Percentiles rank a stretch among this genome's conserved stretches.
Conservation (phyloP, 1,140 invertebrate genomes). For the Aculops lycopersici region DNA sequence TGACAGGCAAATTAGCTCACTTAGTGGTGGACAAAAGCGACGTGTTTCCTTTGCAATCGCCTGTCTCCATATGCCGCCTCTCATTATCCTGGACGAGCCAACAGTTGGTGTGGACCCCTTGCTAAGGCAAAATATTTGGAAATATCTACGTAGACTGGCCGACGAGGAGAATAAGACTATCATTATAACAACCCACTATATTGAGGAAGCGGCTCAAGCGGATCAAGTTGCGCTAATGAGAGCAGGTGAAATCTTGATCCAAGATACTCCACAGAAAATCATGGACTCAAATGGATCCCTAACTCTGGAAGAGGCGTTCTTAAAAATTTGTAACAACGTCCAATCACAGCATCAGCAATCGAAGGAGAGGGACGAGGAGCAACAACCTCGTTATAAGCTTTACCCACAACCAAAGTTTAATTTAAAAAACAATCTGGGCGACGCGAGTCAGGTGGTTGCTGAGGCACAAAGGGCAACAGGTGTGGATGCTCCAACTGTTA, state of each 20-base stretch:
- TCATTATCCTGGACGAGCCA: constrained; percentile 17
- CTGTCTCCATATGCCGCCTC: constrained; percentile 30
- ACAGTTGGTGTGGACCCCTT: constrained; percentile 20
- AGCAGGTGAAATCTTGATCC: not conserved
- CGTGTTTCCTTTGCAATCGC: constrained; percentile 68
- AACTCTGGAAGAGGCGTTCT: not conserved
- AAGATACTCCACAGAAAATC: not conserved
- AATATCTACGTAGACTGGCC: constrained; percentile 14
- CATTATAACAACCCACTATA: constrained; percentile 18
- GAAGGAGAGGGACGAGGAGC: too few species aligned
- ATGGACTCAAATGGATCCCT: not conserved
- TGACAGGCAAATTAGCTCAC: not conserved
- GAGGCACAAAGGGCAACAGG: too few species aligned
- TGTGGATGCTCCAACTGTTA: too few species aligned
- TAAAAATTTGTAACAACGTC: not conserved
- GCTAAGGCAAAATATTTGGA: constrained; percentile 13
- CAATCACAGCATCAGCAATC: too few species aligned
- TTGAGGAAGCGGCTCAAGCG: constrained; percentile 16
- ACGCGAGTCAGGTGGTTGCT: too few species aligned
- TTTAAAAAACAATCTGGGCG: too few species aligned
- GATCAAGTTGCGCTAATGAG: constrained; percentile 11
- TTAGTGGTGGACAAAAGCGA: constrained; percentile 54
- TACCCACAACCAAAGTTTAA: too few species aligned
- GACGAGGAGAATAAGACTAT: constrained; percentile 13
- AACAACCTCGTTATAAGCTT: too few species aligned